phyloP scores from a whole-genome alignment of 1,140 invertebrate species.

The Drosophila tsacasi region DNA sequence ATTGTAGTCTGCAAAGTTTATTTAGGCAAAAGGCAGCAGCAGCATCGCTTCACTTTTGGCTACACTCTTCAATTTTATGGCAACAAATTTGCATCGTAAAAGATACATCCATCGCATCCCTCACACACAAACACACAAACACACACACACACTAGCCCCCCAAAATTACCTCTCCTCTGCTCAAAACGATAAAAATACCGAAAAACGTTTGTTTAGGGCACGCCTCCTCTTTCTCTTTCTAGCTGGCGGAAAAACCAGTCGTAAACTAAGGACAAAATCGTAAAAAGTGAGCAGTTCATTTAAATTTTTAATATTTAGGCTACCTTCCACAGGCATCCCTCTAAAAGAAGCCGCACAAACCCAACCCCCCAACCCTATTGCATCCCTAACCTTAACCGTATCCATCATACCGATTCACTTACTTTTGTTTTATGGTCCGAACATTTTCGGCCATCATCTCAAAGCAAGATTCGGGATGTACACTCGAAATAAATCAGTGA shows the following conservation, averaged over 20 bases:
- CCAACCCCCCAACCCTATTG: background rate
- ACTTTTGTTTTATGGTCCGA: conserved; percentile 65
- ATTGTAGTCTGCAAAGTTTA: conserved; percentile 81
- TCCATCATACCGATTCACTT: conserved; percentile 58
- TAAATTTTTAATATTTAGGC: conserved; percentile 82
- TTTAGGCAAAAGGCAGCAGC: conserved; percentile 61
- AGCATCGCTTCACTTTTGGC: conserved; percentile 52
- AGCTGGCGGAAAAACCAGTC: conserved; percentile 34
- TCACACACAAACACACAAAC: conserved; percentile 13
- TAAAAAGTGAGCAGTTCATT: conserved; percentile 83
- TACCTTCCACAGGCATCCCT: conserved; percentile 30
- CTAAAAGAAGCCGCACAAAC: background rate
- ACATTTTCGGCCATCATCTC: conserved; percentile 58
- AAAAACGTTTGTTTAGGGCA: conserved; percentile 81
- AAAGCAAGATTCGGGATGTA: conserved; percentile 25
- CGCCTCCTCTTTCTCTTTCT: conserved; percentile 26
- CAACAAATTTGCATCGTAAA: conserved; percentile 83
- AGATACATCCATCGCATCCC: conserved; percentile 56
- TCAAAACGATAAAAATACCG: conserved; percentile 75
- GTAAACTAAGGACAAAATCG: conserved; percentile 83
- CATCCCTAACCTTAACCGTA: conserved; percentile 38
- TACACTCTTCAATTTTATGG: conserved; percentile 83
- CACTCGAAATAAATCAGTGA: conserved; percentile 20
- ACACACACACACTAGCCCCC: conserved; percentile 45
- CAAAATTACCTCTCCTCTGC: conserved; percentile 20